Evolutionary conservation across 2,888 invertebrate species (phyloP).

Genomic region (Kuschelorhynchus macadamiae): DNA sequence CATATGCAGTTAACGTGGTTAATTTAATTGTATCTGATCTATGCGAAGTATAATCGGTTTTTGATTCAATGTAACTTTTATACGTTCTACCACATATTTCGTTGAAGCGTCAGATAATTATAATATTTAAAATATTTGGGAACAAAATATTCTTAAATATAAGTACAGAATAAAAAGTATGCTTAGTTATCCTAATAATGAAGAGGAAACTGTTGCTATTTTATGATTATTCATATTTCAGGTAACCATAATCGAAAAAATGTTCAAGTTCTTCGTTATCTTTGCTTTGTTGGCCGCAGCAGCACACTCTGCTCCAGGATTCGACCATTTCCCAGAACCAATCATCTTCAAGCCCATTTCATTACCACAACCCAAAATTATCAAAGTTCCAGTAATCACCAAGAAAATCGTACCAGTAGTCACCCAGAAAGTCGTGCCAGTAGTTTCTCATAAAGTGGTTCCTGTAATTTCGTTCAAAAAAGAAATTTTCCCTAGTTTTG

Average conservation of each 20-base stretch:
- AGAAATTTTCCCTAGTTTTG: conserved; percentile 12
- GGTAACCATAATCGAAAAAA: neutral
- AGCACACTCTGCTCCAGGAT: conserved; percentile 12
- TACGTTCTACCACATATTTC: too few species aligned
- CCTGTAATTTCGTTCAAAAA: conserved; percentile 9
- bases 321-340: conserved; percentile 1
- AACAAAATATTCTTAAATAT: too few species aligned
- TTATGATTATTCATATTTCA: too few species aligned
- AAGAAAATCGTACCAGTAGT: conserved; percentile 23
- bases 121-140: too few species aligned
- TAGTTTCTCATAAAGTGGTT: conserved; percentile 15
- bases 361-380: conserved; percentile 16
- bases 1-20: too few species aligned
- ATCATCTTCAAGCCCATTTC: conserved; percentile 8
- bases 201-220: too few species aligned
- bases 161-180: too few species aligned
- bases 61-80: too few species aligned
- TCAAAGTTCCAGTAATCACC: conserved; percentile 12
- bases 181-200: too few species aligned
- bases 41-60: too few species aligned
- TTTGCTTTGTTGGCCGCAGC: neutral
- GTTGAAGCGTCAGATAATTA: too few species aligned
- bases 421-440: conserved; percentile 15
- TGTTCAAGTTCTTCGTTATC: conserved; percentile 11
- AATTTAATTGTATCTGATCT: too few species aligned